Evolutionary conservation across 2,113 vertebrate species (phyloP).

Genomic region (Oplegnathus fasciatus): DNA sequence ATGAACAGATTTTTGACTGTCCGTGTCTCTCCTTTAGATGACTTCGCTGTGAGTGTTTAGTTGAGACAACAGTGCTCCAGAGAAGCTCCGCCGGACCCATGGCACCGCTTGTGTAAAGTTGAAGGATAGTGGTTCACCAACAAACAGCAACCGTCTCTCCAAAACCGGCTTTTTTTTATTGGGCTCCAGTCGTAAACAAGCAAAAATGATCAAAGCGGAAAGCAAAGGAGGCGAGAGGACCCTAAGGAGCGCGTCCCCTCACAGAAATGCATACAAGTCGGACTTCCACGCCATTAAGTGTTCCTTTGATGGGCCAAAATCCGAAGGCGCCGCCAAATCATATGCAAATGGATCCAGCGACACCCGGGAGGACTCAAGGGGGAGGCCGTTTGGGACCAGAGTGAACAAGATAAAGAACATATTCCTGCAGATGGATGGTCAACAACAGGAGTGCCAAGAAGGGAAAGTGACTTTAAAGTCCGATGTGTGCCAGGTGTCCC

Average conservation of each 20-base stretch:
- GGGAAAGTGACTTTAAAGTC: slow-evolving; percentile 82
- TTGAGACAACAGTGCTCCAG: slow-evolving; percentile 64
- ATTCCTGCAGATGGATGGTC: slow-evolving; percentile 93
- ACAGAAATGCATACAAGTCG: slow-evolving; percentile 93
- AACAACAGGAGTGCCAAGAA: slow-evolving; percentile 87
- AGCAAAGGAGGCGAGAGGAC: slow-evolving; percentile 91
- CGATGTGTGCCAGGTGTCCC: slow-evolving; percentile 78
- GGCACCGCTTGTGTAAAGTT: slow-evolving; percentile 64
- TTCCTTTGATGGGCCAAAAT: slow-evolving; percentile 90
- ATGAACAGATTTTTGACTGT: slow-evolving; percentile 14
- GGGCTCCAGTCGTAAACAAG: slow-evolving; percentile 38
- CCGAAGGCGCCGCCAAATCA: slow-evolving; percentile 78
- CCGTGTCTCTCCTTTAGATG: slow-evolving; percentile 68
- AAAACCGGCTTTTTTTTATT: slow-evolving; percentile 17
- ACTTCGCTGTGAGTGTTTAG: slow-evolving; percentile 58
- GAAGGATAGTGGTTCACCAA: slow-evolving; percentile 33
- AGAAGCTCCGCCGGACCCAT: slow-evolving; percentile 67
- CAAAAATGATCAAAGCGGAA: slow-evolving; percentile 92
- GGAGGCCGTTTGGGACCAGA: slow-evolving; percentile 90
- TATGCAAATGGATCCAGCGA: slow-evolving; percentile 88
- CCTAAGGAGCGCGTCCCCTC: slow-evolving; percentile 92
- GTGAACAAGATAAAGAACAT: slow-evolving; percentile 96
- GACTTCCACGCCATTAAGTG: slow-evolving; percentile 95
- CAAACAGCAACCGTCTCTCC: slow-evolving; percentile 16
- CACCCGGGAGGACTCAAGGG: slow-evolving; percentile 86